phyloP scores from a whole-genome alignment of 2,888 invertebrate genomes.

The Parochlus steinenii region DNA sequence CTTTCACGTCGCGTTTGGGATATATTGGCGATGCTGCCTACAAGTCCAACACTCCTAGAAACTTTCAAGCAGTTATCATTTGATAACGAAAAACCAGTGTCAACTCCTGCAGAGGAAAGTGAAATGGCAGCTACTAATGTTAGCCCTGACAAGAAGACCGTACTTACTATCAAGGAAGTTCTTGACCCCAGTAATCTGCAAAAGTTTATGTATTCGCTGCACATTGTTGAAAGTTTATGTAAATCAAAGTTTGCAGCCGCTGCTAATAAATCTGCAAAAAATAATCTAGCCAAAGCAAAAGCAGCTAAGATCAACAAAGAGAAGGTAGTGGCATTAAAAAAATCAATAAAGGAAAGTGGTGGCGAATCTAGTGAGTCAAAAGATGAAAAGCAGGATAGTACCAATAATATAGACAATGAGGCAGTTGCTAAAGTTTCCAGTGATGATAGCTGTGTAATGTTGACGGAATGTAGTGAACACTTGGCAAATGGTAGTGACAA shows the following conservation, averaged over 20 bases:
- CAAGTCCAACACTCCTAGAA: slow-evolving; percentile 69
- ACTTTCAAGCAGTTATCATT: slow-evolving; percentile 50
- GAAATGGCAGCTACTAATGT: too few relatives aligned
- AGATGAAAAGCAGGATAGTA: slow-evolving; percentile 2
- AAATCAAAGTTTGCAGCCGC: slow-evolving; percentile 22
- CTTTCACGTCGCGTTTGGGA: slow-evolving; percentile 89
- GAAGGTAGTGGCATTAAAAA: slow-evolving; percentile 6
- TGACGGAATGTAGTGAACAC: too few relatives aligned
- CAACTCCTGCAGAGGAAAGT: too few relatives aligned
- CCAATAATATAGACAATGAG: too few relatives aligned
- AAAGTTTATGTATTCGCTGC: slow-evolving; percentile 87
- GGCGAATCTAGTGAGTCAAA: background rate
- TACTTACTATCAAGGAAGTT: slow-evolving; percentile 40
- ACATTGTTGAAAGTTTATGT: slow-evolving; percentile 68
- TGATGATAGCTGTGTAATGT: too few relatives aligned
- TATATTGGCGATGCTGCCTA: slow-evolving; percentile 77
- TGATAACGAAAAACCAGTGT: slow-evolving; percentile 6
- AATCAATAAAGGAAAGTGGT: slow-evolving; percentile 5
- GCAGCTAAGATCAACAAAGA: slow-evolving; percentile 15
- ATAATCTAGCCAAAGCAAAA: slow-evolving; percentile 8
- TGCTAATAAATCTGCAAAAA: slow-evolving; percentile 3
- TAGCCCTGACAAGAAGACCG: slow-evolving; percentile 6
- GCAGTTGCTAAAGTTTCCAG: too few relatives aligned
- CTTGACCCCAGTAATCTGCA: slow-evolving; percentile 81
- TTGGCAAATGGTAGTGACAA: too few relatives aligned